Evolutionary conservation across 2,888 invertebrate genomes (phyloP).

Genomic region (Vanessa cardui): DNA sequence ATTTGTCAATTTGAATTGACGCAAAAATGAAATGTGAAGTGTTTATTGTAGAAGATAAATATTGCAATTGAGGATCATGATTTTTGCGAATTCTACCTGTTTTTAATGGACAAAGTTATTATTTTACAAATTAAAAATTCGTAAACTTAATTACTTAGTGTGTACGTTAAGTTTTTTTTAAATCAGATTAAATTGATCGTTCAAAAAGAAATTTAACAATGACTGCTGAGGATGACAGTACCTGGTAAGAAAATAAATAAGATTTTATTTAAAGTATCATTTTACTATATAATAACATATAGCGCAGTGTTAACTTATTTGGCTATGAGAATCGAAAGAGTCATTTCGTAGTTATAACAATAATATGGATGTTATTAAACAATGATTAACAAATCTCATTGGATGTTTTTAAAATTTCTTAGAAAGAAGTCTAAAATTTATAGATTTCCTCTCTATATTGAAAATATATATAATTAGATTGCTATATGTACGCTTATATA

Average conservation of each 20-base stretch:
- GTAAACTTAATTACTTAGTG: background rate
- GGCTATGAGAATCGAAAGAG: too few species aligned
- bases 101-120: background rate
- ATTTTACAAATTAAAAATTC: background rate
- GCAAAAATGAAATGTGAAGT: slow-evolving; percentile 6
- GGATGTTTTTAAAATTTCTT: too few species aligned
- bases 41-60: slow-evolving; percentile 10
- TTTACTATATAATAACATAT: background rate
- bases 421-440: too few species aligned
- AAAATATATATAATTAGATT: too few species aligned
- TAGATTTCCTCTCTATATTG: too few species aligned
- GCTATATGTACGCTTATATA: too few species aligned
- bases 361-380: too few species aligned
- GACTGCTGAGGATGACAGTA: slow-evolving; percentile 84
- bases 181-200: background rate
- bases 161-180: background rate
- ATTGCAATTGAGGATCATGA: background rate
- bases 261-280: slow-evolving; percentile 1
- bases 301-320: too few species aligned
- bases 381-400: too few species aligned
- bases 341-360: too few species aligned
- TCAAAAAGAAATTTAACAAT: slow-evolving; percentile 52
- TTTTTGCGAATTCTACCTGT: background rate
- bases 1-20: slow-evolving; percentile 9
- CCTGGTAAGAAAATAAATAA: slow-evolving; percentile 73